phyloP scores from a whole-genome alignment of 2,113 vertebrate species.

The Lasiurus cinereus region DNA sequence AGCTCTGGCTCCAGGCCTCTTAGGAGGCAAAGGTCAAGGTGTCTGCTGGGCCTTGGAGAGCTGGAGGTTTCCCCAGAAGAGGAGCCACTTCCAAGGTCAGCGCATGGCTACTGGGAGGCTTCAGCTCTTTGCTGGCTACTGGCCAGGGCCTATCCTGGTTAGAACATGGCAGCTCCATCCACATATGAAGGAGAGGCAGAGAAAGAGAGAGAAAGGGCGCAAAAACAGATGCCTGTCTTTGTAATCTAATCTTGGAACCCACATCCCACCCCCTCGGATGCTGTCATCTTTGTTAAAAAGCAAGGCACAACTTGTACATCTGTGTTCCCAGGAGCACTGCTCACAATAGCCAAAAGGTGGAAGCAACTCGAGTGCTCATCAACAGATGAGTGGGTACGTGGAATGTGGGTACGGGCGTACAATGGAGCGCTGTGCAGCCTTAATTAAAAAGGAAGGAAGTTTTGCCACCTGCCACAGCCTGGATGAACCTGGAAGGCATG shows the following conservation, averaged over 20 bases:
- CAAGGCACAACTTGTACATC: not conserved
- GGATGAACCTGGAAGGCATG: not conserved
- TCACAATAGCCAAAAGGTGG: not conserved
- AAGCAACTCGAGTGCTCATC: not conserved
- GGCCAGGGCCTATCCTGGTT: not conserved
- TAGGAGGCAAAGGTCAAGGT: rapidly evolving
- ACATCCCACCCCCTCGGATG: too few species aligned
- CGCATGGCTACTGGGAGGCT: not conserved
- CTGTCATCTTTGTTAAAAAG: not conserved
- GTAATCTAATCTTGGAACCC: not conserved
- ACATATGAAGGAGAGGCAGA: too few species aligned
- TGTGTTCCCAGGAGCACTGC: not conserved
- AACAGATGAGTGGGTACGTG: not conserved
- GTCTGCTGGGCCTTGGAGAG: rapidly evolving
- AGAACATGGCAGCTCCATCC: too few species aligned
- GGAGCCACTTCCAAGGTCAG: not conserved
- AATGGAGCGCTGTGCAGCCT: not conserved
- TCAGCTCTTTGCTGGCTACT: rapidly evolving
- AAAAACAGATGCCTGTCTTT: not conserved
- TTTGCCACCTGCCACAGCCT: not conserved
- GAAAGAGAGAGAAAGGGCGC: not conserved
- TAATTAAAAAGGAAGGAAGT: not conserved
- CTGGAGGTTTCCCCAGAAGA: too few species aligned
- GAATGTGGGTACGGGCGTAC: not conserved
- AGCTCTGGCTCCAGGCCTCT: not conserved